Evolutionary conservation across 2,797 vertebrate species (phyloP).

Genomic region (Moxostoma hubbsi): DNA sequence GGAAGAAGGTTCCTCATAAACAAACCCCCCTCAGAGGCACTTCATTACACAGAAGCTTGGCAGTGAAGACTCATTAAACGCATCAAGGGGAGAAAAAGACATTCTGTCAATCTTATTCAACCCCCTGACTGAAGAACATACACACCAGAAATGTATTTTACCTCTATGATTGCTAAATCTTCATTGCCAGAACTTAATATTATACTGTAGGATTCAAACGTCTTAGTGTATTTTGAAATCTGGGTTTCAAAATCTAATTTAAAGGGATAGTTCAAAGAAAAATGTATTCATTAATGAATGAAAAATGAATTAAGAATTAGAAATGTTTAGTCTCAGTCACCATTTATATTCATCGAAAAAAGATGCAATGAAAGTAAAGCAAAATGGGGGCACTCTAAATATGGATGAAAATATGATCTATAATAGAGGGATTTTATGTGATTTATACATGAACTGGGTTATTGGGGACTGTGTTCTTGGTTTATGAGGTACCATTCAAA

Average conservation of each 20-base stretch:
- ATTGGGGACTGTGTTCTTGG: background rate
- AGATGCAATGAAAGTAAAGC: too few relatives aligned
- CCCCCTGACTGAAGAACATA: background rate
- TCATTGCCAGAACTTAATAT: background rate
- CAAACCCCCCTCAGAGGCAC: constrained; percentile 16
- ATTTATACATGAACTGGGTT: background rate
- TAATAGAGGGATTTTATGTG: background rate
- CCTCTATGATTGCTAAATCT: background rate
- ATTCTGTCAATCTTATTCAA: constrained; percentile 11
- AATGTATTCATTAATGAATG: too few relatives aligned
- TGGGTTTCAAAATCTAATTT: too few relatives aligned
- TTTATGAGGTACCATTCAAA: background rate
- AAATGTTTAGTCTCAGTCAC: too few relatives aligned
- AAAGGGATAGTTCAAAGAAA: too few relatives aligned
- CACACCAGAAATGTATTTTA: background rate
- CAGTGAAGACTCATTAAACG: constrained; percentile 35
- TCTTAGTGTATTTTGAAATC: too few relatives aligned
- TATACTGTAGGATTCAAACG: too few relatives aligned
- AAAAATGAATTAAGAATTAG: too few relatives aligned
- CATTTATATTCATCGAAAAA: too few relatives aligned
- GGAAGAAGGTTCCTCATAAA: constrained; percentile 15
- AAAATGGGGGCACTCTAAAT: too few relatives aligned
- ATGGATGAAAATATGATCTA: background rate
- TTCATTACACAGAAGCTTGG: constrained; percentile 29
- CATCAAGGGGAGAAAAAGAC: background rate